Conservation (phyloP, 2,113 vertebrate genomes). For the Chloroceryle aenea region DNA sequence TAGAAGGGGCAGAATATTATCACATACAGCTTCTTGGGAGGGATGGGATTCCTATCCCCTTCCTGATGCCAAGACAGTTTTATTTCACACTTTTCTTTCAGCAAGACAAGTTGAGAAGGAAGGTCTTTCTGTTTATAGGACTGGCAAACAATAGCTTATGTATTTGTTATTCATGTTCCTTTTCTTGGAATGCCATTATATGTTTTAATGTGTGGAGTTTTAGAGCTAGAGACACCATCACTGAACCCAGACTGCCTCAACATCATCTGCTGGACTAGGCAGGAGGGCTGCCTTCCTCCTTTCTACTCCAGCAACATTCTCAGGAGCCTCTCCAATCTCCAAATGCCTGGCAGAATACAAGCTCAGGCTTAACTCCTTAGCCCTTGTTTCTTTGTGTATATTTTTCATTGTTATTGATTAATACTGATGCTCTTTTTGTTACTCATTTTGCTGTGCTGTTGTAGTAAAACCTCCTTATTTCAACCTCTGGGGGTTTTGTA, state of each 20-base stretch:
- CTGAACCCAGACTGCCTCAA: accelerated
- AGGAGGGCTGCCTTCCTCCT: background rate
- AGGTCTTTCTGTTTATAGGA: background rate
- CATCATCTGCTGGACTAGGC: accelerated
- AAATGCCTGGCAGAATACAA: background rate
- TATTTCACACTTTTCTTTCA: background rate
- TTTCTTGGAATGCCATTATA: background rate
- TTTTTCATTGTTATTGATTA: too few species aligned
- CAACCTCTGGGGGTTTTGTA: too few species aligned
- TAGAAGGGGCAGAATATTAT: background rate
- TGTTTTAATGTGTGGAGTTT: background rate
- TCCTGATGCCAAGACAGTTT: background rate
- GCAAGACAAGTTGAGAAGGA: background rate
- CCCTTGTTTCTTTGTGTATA: too few species aligned
- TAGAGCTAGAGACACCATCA: background rate
- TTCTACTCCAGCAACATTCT: background rate
- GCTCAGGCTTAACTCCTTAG: too few species aligned
- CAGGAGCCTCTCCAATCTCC: background rate
- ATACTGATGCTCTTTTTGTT: too few species aligned
- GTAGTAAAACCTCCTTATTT: too few species aligned
- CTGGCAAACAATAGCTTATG: background rate
- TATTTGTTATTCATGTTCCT: background rate
- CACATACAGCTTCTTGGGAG: accelerated
- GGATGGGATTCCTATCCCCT: background rate
- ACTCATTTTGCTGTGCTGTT: too few species aligned